Evolutionary conservation across 2,113 vertebrate genomes (phyloP), one percentile per base, ranked within the genome.

Genomic region (Microcebus murinus): DNA sequence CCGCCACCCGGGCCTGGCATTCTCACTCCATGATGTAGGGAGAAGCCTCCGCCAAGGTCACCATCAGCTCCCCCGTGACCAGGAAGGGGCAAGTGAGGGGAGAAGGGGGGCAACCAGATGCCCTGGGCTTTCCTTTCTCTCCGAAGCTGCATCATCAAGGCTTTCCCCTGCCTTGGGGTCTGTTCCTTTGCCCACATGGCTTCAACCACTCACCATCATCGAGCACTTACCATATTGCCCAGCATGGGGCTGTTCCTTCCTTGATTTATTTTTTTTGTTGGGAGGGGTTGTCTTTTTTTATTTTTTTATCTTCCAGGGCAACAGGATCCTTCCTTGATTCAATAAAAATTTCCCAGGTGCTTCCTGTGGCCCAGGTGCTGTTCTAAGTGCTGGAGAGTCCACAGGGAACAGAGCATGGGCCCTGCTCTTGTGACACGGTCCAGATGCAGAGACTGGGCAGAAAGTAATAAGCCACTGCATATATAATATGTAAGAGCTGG

Each of bases 181-280:
- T 61, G 14, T n/a, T 61, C 61, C 5, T 74, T 13, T 31, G 61
- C 29, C 55, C 31, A 29, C 39, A 31, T 0, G 10, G 87, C 68
- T 50, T 63, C 15, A 59, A 31, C 13, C n/a, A 0, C 8, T 3
- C 1, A 0, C 50, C 15, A 3, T 29, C 2, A 50, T 0, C 8
- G n/a, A 82, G 61, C 9, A 11, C 15, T 11, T 13, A 52, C 21
- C 29, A 39, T 11, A 0, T 0, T 0, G 36, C 52, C 71, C 11
- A 15, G 17, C 25, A 9, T 0, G 0, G 52, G 29, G 20, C 10
- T 81, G 2, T 3, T 8, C 65, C 80, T 48, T 71, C 85, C 9
- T n/a, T 34, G 45, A 12, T 10, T 36, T 42, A 23, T 63, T 29
- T 63, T 61, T 63, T 63, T 63, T 63, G 10, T 63, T 10, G 25